Conservation (phyloP, 2,888 invertebrate genomes). For the Acronicta leporina region DNA sequence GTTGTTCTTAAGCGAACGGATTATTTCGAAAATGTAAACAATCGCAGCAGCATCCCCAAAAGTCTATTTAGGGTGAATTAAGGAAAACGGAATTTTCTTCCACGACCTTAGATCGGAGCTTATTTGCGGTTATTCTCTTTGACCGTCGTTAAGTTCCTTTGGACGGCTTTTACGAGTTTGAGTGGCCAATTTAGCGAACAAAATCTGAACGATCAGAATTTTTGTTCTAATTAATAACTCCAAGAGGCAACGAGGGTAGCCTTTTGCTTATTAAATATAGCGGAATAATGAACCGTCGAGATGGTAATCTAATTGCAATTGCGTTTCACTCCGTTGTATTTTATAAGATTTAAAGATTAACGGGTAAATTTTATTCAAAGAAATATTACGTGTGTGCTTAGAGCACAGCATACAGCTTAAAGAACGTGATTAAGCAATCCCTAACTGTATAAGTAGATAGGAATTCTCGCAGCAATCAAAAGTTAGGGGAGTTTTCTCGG, state of each 20-base stretch:
- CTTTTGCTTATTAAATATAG: conserved; percentile 80
- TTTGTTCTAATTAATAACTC: conserved; percentile 88
- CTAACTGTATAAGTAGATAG: conserved; percentile 81
- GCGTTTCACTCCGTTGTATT: conserved; percentile 56
- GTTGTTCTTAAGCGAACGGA: conserved; percentile 68
- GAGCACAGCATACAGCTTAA: conserved; percentile 62
- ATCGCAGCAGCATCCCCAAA: conserved; percentile 77
- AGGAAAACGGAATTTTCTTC: conserved; percentile 86
- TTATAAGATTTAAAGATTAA: conserved; percentile 31
- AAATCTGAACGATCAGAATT: conserved; percentile 88
- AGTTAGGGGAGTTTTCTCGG: conserved; percentile 86
- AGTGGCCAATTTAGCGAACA: conserved; percentile 87
- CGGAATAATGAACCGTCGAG: conserved; percentile 75
- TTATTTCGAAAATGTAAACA: conserved; percentile 83
- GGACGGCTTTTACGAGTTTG: conserved; percentile 87
- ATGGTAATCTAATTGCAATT: conserved; percentile 75
- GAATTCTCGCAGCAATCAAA: conserved; percentile 86
- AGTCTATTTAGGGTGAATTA: conserved; percentile 86
- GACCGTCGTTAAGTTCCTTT: conserved; percentile 88
- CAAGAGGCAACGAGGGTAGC: conserved; percentile 71
- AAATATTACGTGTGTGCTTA: conserved; percentile 50
- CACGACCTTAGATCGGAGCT: conserved; percentile 85
- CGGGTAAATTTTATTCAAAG: conserved; percentile 27
- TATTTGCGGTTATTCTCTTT: conserved; percentile 89
- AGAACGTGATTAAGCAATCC: conserved; percentile 83